Conservation (phyloP, 2,888 invertebrate species). For the Platypus cylindrus region DNA sequence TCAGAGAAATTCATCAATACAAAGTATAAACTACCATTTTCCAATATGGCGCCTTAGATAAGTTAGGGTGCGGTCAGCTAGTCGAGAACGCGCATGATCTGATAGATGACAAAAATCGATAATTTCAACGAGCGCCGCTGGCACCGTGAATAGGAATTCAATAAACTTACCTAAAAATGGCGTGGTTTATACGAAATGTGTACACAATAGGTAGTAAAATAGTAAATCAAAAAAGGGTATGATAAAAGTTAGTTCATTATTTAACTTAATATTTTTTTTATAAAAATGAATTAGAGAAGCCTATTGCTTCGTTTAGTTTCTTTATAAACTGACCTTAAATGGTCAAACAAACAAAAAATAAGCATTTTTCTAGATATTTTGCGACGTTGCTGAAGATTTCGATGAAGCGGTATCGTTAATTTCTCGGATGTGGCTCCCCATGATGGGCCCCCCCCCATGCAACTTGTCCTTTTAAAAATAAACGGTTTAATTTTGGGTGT, state of each 20-base stretch:
- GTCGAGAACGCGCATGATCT: slow-evolving; percentile 8
- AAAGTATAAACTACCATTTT: slow-evolving; percentile 8
- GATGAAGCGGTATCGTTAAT: no score
- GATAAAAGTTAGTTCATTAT: slow-evolving; percentile 1
- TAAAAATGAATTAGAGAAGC: slow-evolving; percentile 8
- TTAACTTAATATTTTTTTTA: slow-evolving; percentile 1
- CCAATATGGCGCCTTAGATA: slow-evolving; percentile 14
- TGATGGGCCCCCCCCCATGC: no score
- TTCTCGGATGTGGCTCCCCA: no score
- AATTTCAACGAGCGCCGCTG: slow-evolving; percentile 7
- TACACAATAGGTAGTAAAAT: no score
- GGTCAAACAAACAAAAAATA: slow-evolving; percentile 7
- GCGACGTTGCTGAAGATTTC: slow-evolving; percentile 8
- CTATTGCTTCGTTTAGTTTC: slow-evolving; percentile 11
- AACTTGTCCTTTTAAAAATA: no score
- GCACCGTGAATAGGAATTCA: no score
- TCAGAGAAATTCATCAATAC: slow-evolving; percentile 12
- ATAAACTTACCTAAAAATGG: slow-evolving; percentile 6
- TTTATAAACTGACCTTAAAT: slow-evolving; percentile 6
- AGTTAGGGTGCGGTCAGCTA: slow-evolving; percentile 11
- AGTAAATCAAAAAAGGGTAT: slow-evolving; percentile 8
- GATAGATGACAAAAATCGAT: slow-evolving; percentile 11
- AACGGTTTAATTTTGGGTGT: no score
- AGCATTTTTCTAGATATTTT: slow-evolving; percentile 12
- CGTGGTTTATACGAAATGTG: no score